Percentiles rank a stretch among this genome's conserved stretches.
Evolutionary conservation across 2,797 vertebrate species (phyloP).

Genomic region (Cirrhinus molitorella): DNA sequence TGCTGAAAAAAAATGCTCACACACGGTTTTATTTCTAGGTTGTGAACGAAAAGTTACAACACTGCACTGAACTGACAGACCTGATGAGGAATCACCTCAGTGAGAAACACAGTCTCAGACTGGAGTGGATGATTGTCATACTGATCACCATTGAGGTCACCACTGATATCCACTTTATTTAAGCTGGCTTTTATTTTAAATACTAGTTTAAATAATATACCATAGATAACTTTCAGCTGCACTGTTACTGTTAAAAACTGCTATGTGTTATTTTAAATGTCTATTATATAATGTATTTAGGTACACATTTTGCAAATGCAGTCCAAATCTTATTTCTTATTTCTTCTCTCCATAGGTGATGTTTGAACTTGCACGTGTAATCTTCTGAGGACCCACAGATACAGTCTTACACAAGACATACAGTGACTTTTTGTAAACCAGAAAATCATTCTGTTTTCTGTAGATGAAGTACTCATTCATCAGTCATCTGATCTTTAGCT

Average conservation of each 20-base stretch:
- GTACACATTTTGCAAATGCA: background rate
- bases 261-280: background rate
- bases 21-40: slow-evolving; percentile 78
- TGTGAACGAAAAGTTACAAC: slow-evolving; percentile 96
- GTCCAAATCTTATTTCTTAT: background rate
- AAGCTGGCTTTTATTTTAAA: background rate
- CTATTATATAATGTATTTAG: background rate
- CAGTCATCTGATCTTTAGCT: background rate
- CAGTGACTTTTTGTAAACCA: slow-evolving; percentile 20
- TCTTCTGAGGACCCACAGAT: slow-evolving; percentile 78
- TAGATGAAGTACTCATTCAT: background rate
- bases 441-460: background rate
- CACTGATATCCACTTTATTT: background rate
- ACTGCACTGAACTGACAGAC: slow-evolving; percentile 94
- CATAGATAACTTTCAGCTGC: background rate
- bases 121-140: slow-evolving; percentile 99
- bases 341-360: slow-evolving; percentile 84
- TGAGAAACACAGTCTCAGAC: slow-evolving; percentile 90
- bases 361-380: slow-evolving; percentile 93
- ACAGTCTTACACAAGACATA: background rate
- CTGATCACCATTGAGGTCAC: slow-evolving; percentile 96
- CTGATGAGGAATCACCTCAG: slow-evolving; percentile 96
- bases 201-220: background rate
- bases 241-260: slow-evolving; percentile 1
- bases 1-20: background rate